Evolutionary conservation across 1,140 invertebrate species (phyloP), one percentile per base, ranked within the genome.

Genomic region (Drosophila bocki): DNA sequence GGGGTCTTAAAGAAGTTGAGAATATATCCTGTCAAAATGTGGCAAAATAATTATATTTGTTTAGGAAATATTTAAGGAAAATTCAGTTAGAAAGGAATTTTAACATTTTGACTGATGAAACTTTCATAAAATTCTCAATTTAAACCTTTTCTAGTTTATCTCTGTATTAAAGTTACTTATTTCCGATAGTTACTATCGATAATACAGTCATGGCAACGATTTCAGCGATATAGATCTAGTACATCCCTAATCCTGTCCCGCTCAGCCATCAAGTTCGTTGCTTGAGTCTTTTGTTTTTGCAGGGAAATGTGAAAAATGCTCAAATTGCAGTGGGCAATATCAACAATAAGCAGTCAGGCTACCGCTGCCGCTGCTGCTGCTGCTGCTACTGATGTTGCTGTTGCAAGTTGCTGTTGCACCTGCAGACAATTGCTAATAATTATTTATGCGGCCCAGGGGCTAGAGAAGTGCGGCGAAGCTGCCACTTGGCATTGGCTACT

Each of bases 391-490:
- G 58, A 22, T 50, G 39, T 33, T 58, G 58, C 44, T 53, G 59
- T 15, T 75, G 70, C 60, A 48, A 72, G 69, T 59, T 59, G 71
- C 47, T 74, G 84, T 88, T 88, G 84, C 84, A 88, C 84, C 84
- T 88, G 84, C 84, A 88, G 78, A 88, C 84, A 88, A 84, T 88
- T 88, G 84, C 80, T 75, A 88, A 90, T 88, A 88, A 88, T 88
- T 88, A 88, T 88, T 88, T 90, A 90, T 88, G 81, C 78, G 75
- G 80, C 82, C 69, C 71, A 65, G 63, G 56, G 69, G 59, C 62
- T 57, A 71, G 76, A 72, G 78, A 62, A 74, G 76, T 53, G 60
- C 39, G 45, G 35, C 35, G 12, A 39, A 51, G 54, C 72, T 64
- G 69, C 57, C 65, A 80, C 71, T 59, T 78, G 82, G 82, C 82